Evolutionary conservation across 2,888 invertebrate genomes (phyloP).

Genomic region (Pheosia tremula): DNA sequence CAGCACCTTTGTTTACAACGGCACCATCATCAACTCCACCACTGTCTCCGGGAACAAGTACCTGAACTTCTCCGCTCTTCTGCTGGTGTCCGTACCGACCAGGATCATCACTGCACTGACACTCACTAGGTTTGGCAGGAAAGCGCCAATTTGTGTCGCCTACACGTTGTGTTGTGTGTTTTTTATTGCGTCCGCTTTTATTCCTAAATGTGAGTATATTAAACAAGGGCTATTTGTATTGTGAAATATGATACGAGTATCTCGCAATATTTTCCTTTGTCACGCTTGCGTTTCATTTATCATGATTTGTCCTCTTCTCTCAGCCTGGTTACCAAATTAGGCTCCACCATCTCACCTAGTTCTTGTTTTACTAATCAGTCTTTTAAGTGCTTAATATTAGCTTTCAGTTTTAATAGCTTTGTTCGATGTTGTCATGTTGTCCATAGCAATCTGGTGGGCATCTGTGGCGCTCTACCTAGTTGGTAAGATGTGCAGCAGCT

Average conservation of each 20-base stretch:
- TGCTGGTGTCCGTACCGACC: constrained; percentile 87
- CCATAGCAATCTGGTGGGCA: constrained; percentile 67
- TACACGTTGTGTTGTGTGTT: constrained; percentile 76
- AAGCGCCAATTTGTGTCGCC: constrained; percentile 70
- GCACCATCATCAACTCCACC: constrained; percentile 90
- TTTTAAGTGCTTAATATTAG: neutral
- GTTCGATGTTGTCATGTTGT: neutral
- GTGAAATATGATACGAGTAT: neutral
- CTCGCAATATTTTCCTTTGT: neutral
- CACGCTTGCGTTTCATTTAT: neutral
- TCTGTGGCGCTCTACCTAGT: constrained; percentile 82
- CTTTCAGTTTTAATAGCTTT: neutral
- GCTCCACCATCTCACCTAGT: neutral
- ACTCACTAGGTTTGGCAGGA: constrained; percentile 86
- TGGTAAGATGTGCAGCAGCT: constrained; percentile 88
- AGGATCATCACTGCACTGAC: constrained; percentile 77
- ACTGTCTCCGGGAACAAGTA: constrained; percentile 90
- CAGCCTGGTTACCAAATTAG: neutral
- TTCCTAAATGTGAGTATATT: constrained; percentile 76
- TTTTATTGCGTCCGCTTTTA: constrained; percentile 82
- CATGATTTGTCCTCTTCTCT: neutral
- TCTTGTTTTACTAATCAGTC: neutral
- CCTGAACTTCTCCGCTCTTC: constrained; percentile 88
- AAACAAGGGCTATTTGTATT: neutral
- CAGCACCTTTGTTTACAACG: constrained; percentile 90